Evolutionary conservation across 2,113 vertebrate species (phyloP).

Genomic region (Vicugna pacos): DNA sequence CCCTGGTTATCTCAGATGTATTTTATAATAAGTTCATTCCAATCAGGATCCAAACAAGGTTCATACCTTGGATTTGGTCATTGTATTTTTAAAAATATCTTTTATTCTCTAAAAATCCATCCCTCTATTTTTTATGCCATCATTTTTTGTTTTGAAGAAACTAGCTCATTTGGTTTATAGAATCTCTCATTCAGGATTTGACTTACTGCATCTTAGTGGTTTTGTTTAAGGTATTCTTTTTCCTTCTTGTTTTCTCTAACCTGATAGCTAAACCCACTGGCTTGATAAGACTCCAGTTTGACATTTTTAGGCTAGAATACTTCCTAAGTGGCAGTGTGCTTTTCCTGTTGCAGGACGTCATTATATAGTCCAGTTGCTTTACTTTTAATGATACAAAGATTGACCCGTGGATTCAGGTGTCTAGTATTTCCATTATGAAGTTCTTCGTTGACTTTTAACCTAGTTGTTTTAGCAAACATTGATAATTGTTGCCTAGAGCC

Average conservation of each 20-base stretch:
- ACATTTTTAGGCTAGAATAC: not conserved
- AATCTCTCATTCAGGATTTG: slow-evolving; percentile 5
- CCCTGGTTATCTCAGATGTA: not conserved
- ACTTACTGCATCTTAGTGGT: not conserved
- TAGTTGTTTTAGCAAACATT: not conserved
- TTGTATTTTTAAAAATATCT: not conserved
- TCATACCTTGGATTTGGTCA: not conserved
- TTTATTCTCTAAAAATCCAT: not conserved
- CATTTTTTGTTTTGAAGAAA: not conserved
- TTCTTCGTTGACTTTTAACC: not conserved
- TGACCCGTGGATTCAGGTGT: not conserved
- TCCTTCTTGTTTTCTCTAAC: not conserved
- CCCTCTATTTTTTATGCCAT: not conserved
- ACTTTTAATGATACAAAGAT: not conserved
- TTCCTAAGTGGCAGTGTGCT: not conserved
- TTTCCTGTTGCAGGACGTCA: not conserved
- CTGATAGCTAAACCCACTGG: not conserved
- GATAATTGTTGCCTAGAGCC: not conserved
- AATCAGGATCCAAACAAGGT: not conserved
- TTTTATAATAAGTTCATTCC: slow-evolving; percentile 12
- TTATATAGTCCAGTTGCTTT: not conserved
- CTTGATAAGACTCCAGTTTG: not conserved
- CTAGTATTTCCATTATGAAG: not conserved
- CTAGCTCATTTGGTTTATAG: not conserved
- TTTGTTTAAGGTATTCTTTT: not conserved